A percentile compares a stretch with the other conserved stretches of the same genome.
These are phyloP conservation scores for Planiliza haematocheilus DNA, from an alignment of 2,113 vertebrate species.

Conservation along the genomic window DNA sequence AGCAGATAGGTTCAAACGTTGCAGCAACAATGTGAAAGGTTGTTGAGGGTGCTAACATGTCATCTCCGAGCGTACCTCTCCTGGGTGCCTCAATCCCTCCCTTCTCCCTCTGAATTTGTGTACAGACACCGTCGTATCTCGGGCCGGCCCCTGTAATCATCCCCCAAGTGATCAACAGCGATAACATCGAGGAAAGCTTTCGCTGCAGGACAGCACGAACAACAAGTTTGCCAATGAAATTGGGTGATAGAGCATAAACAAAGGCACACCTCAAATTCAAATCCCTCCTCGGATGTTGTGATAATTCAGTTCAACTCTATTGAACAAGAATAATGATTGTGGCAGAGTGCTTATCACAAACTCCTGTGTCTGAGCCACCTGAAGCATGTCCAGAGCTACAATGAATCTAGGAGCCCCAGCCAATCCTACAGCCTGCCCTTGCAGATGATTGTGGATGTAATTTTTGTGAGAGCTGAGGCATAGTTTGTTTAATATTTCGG, in stretches of 20 bases:
- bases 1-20: conserved; percentile 45
- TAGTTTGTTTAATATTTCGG: neutral
- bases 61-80: conserved; percentile 17
- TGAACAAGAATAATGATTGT: conserved; percentile 62
- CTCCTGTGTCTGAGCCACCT: conserved; percentile 43
- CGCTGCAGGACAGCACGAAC: conserved; percentile 48
- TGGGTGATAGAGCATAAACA: conserved; percentile 63
- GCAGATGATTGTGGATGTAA: conserved; percentile 20
- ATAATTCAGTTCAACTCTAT: conserved; percentile 65
- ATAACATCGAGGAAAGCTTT: conserved; percentile 52
- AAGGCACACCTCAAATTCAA: conserved; percentile 57
- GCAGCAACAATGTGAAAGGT: conserved; percentile 36
- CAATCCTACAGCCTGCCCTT: neutral
- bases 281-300: conserved; percentile 58
- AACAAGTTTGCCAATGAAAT: conserved; percentile 57
- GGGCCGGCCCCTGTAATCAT: conserved; percentile 59
- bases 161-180: conserved; percentile 61
- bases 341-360: conserved; percentile 60
- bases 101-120: conserved; percentile 43
- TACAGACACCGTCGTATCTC: conserved; percentile 25
- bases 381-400: conserved; percentile 41
- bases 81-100: conserved; percentile 5
- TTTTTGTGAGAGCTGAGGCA: neutral
- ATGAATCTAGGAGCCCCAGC: conserved; percentile 3
- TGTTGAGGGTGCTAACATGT: conserved; percentile 41